These are phyloP conservation scores for Gouania willdenowi DNA, from an alignment of 2,797 vertebrate genomes.

Conservation along the genomic window DNA sequence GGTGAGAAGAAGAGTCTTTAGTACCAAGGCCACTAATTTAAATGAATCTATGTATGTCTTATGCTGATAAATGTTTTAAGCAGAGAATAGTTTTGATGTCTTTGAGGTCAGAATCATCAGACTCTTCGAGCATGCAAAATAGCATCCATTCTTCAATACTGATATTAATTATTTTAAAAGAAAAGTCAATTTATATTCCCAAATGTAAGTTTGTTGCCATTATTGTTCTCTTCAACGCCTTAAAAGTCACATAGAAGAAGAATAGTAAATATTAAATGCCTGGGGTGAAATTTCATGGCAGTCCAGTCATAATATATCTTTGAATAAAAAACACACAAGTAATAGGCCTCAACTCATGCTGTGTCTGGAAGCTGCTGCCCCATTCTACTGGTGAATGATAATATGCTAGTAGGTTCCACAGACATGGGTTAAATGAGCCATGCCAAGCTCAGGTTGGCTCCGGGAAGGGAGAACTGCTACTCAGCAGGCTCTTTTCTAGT, in stretches of 20 bases:
- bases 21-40: too few relatives aligned
- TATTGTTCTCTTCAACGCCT: too few relatives aligned
- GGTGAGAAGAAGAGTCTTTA: too few relatives aligned
- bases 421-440: conserved; percentile 16
- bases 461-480: not conserved
- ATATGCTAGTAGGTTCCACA: conserved; percentile 14
- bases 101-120: too few relatives aligned
- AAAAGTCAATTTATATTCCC: too few relatives aligned
- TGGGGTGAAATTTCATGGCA: conserved; percentile 1
- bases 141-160: too few relatives aligned
- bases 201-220: too few relatives aligned
- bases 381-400: conserved; percentile 12
- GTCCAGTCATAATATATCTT: not conserved
- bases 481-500: conserved; percentile 4
- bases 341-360: not conserved
- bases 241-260: not conserved
- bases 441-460: conserved; percentile 17
- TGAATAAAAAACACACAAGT: conserved; percentile 5
- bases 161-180: too few relatives aligned
- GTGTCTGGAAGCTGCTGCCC: not conserved
- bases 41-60: too few relatives aligned
- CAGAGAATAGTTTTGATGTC: too few relatives aligned
- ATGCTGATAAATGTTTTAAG: too few relatives aligned
- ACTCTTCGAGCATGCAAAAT: too few relatives aligned
- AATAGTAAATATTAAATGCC: conserved; percentile 2